Percentiles rank a stretch among this genome's conserved stretches.
Evolutionary conservation across 2,797 vertebrate genomes (phyloP).

Genomic region (Distichodus sexfasciatus): DNA sequence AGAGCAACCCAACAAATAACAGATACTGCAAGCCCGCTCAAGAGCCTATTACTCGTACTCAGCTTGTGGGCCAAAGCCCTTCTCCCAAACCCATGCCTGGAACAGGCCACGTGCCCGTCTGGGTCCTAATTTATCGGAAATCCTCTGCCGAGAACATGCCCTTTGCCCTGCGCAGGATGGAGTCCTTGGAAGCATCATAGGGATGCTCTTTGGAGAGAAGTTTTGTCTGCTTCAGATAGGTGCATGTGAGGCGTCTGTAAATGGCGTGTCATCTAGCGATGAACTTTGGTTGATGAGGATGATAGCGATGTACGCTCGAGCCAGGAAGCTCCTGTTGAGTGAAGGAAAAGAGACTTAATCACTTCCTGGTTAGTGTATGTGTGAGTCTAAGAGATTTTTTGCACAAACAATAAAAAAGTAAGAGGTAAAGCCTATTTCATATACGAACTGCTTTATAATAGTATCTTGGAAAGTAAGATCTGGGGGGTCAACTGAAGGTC

Average conservation of each 20-base stretch:
- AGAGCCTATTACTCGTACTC: not conserved
- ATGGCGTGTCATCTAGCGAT: conserved; percentile 94
- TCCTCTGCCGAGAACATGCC: conserved; percentile 93
- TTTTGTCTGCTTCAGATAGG: conserved; percentile 89
- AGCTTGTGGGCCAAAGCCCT: not conserved
- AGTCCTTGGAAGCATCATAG: conserved; percentile 93
- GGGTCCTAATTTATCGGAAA: conserved; percentile 73
- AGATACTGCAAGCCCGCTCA: not conserved
- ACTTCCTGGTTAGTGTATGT: too few relatives aligned
- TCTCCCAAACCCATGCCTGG: not conserved
- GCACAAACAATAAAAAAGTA: too few relatives aligned
- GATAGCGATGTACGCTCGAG: conserved; percentile 89
- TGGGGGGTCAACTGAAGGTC: too few relatives aligned
- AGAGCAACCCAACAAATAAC: not conserved
- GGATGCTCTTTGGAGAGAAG: conserved; percentile 97
- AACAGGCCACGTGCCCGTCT: not conserved
- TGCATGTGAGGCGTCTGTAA: conserved; percentile 86
- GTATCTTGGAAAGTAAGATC: too few relatives aligned
- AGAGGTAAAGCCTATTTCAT: too few relatives aligned
- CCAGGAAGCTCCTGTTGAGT: conserved; percentile 82
- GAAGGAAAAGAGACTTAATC: not conserved
- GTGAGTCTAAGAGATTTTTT: too few relatives aligned
- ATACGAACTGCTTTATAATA: too few relatives aligned
- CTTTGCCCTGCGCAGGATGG: conserved; percentile 88
- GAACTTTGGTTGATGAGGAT: conserved; percentile 94